Base-by-base conservation (phyloP, 2,113 vertebrate genomes). In the Entelurus aequoreus region DNA sequence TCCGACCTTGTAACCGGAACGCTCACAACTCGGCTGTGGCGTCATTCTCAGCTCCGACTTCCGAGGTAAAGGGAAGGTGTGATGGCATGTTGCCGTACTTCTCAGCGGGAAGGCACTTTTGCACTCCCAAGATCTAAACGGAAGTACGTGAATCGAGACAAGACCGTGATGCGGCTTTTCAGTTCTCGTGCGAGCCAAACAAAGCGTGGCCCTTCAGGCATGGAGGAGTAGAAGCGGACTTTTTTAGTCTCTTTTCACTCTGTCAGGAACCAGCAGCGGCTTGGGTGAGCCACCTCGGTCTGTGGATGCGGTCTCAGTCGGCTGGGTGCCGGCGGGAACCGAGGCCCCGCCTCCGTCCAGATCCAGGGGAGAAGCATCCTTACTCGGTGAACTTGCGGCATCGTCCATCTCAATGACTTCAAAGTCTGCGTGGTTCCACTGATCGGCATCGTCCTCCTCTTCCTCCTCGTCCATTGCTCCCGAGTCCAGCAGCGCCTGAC, bases 331-430 rank as follows among this genome's bases (percentile, higher is more conserved):
- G 11, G 19, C 19, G 19, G 19, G 19, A 19, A 19, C 19, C 19
- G 19, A 19, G 19, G 61, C 47, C 0, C 28, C 58, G 1, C 62
- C 66, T 1, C n/a, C 61, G 0, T 40, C 8, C 10, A 5, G 6
- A 8, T 63, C 66, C 6, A 74, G 48, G 0, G 71, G 54, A 13
- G 72, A 69, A 3, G 64, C 15, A 0, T 38, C 54, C 58, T 36
- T 69, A 0, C 63, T 54, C 21, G 85, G 84, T 11, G 90, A 92
- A 66, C 54, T 79, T 0, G 81, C 69, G 0, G 88, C 61, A n/a
- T 91, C 90, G 1, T 92, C 90, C 92, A 94, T 96, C 79, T 97
- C 94, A 14, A 93, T 90, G 0, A 94, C 88, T 83, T 96, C 94
- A 79, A 94, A 94, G 83, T 95, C 92, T 4, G 91, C 89, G 40